Evolutionary conservation across 2,797 vertebrate genomes (phyloP), one percentile per base, ranked within the genome.

Genomic region (Syncerus caffer): DNA sequence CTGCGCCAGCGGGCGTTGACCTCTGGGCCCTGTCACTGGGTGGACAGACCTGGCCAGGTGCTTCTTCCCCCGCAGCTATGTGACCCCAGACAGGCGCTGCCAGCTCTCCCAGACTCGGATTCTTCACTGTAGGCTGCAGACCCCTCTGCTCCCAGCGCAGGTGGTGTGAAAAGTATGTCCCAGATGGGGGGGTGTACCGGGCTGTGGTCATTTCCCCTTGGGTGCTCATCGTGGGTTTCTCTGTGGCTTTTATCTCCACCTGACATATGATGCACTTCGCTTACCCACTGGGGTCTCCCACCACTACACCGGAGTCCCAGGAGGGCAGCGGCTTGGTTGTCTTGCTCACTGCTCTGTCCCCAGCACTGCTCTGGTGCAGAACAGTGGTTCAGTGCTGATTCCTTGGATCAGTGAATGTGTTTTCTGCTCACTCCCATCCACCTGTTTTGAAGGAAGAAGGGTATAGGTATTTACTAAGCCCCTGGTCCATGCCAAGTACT

Each of bases 141-240:
- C 12, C 11, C 21, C 47, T 6, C 51, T 7, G 6, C 6, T 10
- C n/a, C 29, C 21, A 11, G 38, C 0, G 21, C 50, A 25, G 31
- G 31, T 7, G 45, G 3, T 21, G 12, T 7, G 34, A 27, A 34
- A 15, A 10, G 23, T 3, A 2, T 2, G 31, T 16, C 38, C 34
- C 42, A 2, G 25, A 21, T 10, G 7, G n/a, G 47, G 47, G 29
- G 0, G 45, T 1, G 1, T 16, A 29, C 3, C 5, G 23, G 38
- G 10, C 51, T 14, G 13, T 38, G 17, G 47, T 11, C 58, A 4
- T 27, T 27, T 15, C 1, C 21, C 42, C 55, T 17, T 25, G 31
- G 15, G 31, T 47, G 51, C 31, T 25, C 31, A 4, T 5, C 23
- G 4, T 3, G 76, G 50, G 2, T 25, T 38, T 16, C 42, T 85